These are phyloP conservation scores for Acrocyrtus sp. DNA, from an alignment of 2,888 invertebrate species.

Conservation along the genomic window DNA sequence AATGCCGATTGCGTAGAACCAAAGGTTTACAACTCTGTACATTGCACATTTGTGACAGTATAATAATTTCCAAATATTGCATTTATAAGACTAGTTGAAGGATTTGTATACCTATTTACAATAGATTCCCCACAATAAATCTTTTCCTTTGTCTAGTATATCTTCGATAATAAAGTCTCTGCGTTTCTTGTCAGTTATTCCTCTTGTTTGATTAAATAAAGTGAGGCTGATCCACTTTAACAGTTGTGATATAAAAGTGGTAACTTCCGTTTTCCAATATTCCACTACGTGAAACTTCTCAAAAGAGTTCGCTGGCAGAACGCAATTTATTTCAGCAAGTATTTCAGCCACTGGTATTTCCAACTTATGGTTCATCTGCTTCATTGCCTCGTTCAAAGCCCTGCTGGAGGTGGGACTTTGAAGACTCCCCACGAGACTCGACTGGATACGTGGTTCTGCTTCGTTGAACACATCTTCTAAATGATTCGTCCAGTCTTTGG, in stretches of 20 bases:
- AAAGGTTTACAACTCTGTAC: no score
- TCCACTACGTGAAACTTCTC: neutral
- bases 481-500: neutral
- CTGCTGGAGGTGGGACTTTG: no score
- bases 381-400: neutral
- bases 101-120: no score
- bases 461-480: neutral
- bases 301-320: neutral
- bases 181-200: neutral
- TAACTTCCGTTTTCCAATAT: neutral
- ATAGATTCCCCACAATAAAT: constrained; percentile 25
- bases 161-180: neutral
- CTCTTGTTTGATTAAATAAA: neutral
- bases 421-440: no score
- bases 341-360: neutral
- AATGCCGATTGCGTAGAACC: no score
- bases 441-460: neutral
- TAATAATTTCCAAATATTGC: no score
- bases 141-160: constrained; percentile 6
- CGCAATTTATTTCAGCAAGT: neutral
- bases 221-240: constrained; percentile 3
- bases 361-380: neutral
- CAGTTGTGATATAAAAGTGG: neutral
- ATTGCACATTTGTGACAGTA: no score
- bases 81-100: no score